Conservation (phyloP, 1,140 invertebrate genomes). For the Agrilus planipennis region DNA sequence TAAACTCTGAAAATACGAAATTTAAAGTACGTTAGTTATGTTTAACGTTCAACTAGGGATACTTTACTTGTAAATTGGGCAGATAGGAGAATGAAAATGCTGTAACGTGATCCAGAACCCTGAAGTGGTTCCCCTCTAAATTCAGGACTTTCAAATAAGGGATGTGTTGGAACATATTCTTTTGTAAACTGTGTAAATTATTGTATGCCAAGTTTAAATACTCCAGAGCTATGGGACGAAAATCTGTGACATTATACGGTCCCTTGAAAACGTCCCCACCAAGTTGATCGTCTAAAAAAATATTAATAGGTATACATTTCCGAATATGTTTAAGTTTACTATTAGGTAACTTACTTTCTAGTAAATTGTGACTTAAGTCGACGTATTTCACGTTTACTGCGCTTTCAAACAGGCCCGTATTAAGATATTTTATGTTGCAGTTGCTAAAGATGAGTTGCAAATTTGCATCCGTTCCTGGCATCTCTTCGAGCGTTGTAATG, state of each 20-base stretch:
- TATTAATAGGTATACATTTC: neutral
- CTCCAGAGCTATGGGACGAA: conserved; percentile 49
- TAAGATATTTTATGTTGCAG: conserved; percentile 45
- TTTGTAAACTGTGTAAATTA: conserved; percentile 49
- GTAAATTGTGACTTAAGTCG: conserved; percentile 57
- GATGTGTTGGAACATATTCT: conserved; percentile 58
- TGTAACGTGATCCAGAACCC: conserved; percentile 46
- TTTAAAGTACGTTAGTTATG: conserved; percentile 6
- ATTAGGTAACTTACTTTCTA: conserved; percentile 40
- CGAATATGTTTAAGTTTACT: no score
- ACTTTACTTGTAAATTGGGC: neutral
- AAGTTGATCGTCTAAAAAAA: conserved; percentile 41
- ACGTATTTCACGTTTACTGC: conserved; percentile 50
- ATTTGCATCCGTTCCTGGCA: conserved; percentile 32
- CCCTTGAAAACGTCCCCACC: conserved; percentile 46
- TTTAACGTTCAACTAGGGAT: no score
- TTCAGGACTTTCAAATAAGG: conserved; percentile 49
- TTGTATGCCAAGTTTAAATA: conserved; percentile 56
- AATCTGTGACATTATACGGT: conserved; percentile 40
- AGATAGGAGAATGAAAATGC: neutral
- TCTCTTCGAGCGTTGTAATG: conserved; percentile 30
- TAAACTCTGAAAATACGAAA: conserved; percentile 35
- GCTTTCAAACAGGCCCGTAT: conserved; percentile 48
- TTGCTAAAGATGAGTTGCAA: conserved; percentile 33
- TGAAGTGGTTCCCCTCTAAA: conserved; percentile 56